These are phyloP conservation scores for Holacanthella duospinosa DNA, from an alignment of 2,888 invertebrate species.

Conservation along the genomic window DNA sequence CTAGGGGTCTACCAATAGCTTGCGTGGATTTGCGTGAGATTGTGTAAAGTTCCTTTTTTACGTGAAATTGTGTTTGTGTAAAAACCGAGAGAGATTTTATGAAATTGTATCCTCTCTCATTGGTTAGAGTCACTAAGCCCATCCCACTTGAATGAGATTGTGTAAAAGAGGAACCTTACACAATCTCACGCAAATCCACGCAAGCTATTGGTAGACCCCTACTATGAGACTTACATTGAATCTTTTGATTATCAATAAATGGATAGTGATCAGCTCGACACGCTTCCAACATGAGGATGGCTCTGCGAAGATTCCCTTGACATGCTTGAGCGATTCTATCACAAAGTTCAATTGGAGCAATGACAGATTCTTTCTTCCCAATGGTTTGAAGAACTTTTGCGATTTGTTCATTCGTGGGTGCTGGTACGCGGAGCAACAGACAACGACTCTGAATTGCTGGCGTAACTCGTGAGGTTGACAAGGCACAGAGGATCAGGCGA, in stretches of 20 bases:
- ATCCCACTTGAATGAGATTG: too few relatives aligned
- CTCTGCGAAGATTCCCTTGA: conserved; percentile 79
- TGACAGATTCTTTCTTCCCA: conserved; percentile 70
- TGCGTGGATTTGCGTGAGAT: too few relatives aligned
- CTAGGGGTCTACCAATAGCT: too few relatives aligned
- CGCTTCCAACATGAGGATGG: conserved; percentile 85
- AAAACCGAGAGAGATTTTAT: not conserved
- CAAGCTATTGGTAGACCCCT: too few relatives aligned
- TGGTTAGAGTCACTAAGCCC: too few relatives aligned
- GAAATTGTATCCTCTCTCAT: too few relatives aligned
- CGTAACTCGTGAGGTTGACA: conserved; percentile 87
- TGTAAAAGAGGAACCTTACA: too few relatives aligned
- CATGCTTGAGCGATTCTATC: conserved; percentile 64
- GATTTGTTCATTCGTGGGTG: conserved; percentile 72
- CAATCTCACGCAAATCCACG: too few relatives aligned
- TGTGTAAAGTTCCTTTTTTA: too few relatives aligned
- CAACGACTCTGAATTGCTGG: conserved; percentile 96
- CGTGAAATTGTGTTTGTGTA: too few relatives aligned
- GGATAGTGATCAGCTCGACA: conserved; percentile 44
- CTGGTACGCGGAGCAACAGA: conserved; percentile 79
- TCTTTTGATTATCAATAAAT: conserved; percentile 32
- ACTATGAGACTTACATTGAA: conserved; percentile 22
- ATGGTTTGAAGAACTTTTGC: conserved; percentile 54
- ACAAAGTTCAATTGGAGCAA: conserved; percentile 64
- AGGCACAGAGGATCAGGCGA: conserved; percentile 83